Evolutionary conservation across 2,888 invertebrate species (phyloP).

Genomic region (Chymomyza caudatula): DNA sequence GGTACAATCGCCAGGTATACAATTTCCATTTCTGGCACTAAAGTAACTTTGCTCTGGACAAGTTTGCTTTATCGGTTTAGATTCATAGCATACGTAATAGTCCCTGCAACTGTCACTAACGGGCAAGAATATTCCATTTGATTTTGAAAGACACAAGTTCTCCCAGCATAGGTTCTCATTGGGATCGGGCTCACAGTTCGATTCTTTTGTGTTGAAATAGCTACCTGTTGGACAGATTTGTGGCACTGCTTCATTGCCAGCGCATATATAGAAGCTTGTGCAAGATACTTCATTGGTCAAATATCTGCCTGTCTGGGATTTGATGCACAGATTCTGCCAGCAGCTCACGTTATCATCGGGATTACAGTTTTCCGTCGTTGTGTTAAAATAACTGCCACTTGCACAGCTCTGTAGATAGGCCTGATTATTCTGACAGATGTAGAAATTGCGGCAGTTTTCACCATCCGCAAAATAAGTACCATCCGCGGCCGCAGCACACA

Average conservation of each 20-base stretch:
- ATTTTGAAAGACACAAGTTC: slow-evolving; percentile 13
- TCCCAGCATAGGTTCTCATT: slow-evolving; percentile 26
- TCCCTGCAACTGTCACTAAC: background rate
- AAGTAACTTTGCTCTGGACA: slow-evolving; percentile 30
- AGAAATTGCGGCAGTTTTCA: slow-evolving; percentile 43
- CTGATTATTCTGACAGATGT: slow-evolving; percentile 44
- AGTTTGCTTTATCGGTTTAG: slow-evolving; percentile 10
- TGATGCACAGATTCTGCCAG: slow-evolving; percentile 49
- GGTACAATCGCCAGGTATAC: slow-evolving; percentile 29
- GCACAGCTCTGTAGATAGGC: slow-evolving; percentile 50
- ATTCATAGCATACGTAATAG: slow-evolving; percentile 1
- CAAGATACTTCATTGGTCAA: slow-evolving; percentile 36
- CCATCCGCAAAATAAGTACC: slow-evolving; percentile 39
- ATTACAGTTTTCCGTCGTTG: slow-evolving; percentile 25
- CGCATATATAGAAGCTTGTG: slow-evolving; percentile 43
- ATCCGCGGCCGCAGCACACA: slow-evolving; percentile 25
- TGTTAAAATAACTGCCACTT: slow-evolving; percentile 44
- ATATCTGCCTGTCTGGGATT: slow-evolving; percentile 30
- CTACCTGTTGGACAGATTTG: slow-evolving; percentile 44
- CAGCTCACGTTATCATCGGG: slow-evolving; percentile 44
- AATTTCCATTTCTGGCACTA: slow-evolving; percentile 1
- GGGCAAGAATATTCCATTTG: background rate
- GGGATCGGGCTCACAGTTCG: slow-evolving; percentile 33
- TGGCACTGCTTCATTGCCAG: slow-evolving; percentile 20
- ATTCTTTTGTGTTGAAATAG: slow-evolving; percentile 32